phyloP scores from a whole-genome alignment of 2,797 vertebrate genomes.

The Oryzias sinensis region DNA sequence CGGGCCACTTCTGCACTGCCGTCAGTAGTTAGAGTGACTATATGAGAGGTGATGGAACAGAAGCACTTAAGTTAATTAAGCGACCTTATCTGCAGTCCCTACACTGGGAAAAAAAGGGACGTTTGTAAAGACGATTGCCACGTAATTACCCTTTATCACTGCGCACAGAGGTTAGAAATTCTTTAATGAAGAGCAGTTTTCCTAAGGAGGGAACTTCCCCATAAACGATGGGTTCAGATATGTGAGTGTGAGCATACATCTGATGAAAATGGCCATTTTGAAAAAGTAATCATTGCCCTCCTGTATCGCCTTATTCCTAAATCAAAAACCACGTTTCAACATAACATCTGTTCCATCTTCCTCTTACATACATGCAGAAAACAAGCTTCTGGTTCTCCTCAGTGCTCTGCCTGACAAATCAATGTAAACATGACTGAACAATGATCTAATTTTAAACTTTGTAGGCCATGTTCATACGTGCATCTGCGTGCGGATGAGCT shows the following conservation, averaged over 20 bases:
- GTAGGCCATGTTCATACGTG: slow-evolving; percentile 1
- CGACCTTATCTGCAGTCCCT: slow-evolving; percentile 67
- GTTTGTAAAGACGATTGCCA: slow-evolving; percentile 68
- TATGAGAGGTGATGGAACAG: slow-evolving; percentile 69
- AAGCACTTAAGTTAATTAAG: slow-evolving; percentile 78
- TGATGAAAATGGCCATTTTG: slow-evolving; percentile 20
- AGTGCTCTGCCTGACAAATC: too few species aligned
- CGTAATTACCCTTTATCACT: slow-evolving; percentile 73
- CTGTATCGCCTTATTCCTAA: slow-evolving; percentile 16
- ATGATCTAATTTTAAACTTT: slow-evolving; percentile 27
- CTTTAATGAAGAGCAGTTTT: slow-evolving; percentile 65
- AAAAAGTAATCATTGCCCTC: slow-evolving; percentile 30
- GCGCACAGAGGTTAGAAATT: slow-evolving; percentile 58
- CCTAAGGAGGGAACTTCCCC: slow-evolving; percentile 53
- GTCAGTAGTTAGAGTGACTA: slow-evolving; percentile 54
- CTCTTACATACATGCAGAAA: neutral
- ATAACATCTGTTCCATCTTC: neutral
- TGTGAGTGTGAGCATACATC: slow-evolving; percentile 12
- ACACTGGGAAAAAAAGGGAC: slow-evolving; percentile 52
- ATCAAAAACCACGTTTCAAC: neutral
- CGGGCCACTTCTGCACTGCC: slow-evolving; percentile 48
- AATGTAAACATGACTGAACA: slow-evolving; percentile 17
- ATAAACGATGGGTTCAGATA: slow-evolving; percentile 26
- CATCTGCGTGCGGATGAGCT: neutral
- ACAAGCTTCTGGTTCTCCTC: too few species aligned